Evolutionary conservation across 2,888 invertebrate genomes (phyloP).

Genomic region (Synanthedon myopaeformis): DNA sequence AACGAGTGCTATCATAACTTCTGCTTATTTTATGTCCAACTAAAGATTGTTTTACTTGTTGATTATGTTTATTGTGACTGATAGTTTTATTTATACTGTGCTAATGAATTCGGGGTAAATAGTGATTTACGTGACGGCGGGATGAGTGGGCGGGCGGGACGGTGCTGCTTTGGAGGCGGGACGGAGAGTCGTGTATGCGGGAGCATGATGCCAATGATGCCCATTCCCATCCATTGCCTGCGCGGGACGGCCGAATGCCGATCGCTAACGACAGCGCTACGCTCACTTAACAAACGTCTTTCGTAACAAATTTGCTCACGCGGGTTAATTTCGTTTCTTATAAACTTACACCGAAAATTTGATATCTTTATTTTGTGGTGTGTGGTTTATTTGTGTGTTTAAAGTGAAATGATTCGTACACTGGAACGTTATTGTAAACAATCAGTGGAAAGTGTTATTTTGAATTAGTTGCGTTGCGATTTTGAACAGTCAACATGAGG

Average conservation of each 20-base stretch:
- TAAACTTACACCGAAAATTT: neutral
- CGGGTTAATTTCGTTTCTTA: conserved; percentile 14
- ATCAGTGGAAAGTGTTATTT: conserved; percentile 1
- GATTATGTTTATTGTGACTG: neutral
- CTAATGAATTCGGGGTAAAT: conserved; percentile 6
- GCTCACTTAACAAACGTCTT: conserved; percentile 3
- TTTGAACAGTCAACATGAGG: conserved; percentile 22
- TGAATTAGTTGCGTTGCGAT: conserved; percentile 1
- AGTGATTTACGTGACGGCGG: conserved; percentile 25
- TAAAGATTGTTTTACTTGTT: too few relatives aligned
- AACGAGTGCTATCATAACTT: too few relatives aligned
- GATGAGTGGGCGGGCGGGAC: conserved; percentile 16
- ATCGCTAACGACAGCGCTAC: too few relatives aligned
- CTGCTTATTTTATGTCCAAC: too few relatives aligned
- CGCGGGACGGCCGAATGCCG: conserved; percentile 52
- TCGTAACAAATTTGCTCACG: conserved; percentile 9
- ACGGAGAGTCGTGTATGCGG: conserved; percentile 5
- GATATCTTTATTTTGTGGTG: neutral
- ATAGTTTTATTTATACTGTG: neutral
- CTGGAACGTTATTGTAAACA: conserved; percentile 1
- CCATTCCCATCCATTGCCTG: conserved; percentile 32
- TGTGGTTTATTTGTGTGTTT: neutral
- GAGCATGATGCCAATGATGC: conserved; percentile 21
- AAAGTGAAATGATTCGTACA: conserved; percentile 3
- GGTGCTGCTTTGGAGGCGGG: conserved; percentile 28